Base-by-base conservation (phyloP, 2,797 vertebrate species). In the Mormyrus hasselquistii region DNA sequence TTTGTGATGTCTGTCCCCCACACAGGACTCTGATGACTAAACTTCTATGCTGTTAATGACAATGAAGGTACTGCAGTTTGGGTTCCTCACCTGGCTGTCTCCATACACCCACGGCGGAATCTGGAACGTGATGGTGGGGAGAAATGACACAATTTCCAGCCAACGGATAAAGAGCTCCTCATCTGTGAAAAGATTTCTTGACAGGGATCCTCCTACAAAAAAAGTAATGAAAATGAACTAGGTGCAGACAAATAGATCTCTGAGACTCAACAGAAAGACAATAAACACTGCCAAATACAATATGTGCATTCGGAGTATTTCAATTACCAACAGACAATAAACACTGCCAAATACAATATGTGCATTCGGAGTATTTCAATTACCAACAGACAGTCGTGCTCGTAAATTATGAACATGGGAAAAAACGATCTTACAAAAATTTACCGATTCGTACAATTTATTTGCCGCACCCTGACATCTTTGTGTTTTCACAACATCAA, bases 141-240 rank as follows among this genome's bases (percentile, higher is more conserved):
- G 96, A 90, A 98, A 98, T 0, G 97, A 96, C 90, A 93, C 92
- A 0, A 98, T 96, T 94, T 96, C 96, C 92, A 98, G 92, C 98
- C 98, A 98, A 86, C 98, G 95, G 91, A 98, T 96, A 14, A 97
- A 98, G 69, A 98, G 94, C 93, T 98, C 97, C 10, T 94, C 93
- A 90, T 98, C 96, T 86, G 92, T 93, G 0, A 95, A 89, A 82
- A 92, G 50, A 8, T 95, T 96, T 49, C 91, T 91, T 16, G 94
- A 94, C 90, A 96, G 91, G 89, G 96, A 97, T 49, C 97, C 97
- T 92, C 97, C 98, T 98, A 90, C 52, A 4, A 34, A 14, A 12
- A n/a, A 83, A 69, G 5, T 55, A 73, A 84, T 9, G 52, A 57
- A 44, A 57, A 83, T 76, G 12, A 50, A 52, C 49, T 16, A 88